Conservation (phyloP, 2,113 vertebrate species). For the Protomyctophum bolini region DNA sequence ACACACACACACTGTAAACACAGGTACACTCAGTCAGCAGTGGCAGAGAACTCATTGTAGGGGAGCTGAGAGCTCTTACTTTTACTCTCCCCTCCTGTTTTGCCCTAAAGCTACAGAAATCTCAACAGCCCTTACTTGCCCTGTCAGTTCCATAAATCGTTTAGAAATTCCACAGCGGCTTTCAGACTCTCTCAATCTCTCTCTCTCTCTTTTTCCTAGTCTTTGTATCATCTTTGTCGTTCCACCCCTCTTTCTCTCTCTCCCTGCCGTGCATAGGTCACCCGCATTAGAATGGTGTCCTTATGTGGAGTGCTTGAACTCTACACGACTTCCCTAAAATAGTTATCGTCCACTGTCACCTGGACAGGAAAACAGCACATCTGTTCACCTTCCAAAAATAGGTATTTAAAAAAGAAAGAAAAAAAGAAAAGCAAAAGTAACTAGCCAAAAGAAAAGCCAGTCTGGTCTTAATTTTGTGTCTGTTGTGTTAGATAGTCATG, state of each 20-base stretch:
- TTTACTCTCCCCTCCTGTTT: conserved; percentile 26
- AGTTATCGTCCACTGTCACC: conserved; percentile 1
- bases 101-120: conserved; percentile 50
- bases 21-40: not conserved
- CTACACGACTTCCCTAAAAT: conserved; percentile 23
- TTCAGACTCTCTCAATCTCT: conserved; percentile 36
- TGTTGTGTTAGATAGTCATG: not conserved
- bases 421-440: no score
- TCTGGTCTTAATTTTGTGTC: not conserved
- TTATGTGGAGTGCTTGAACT: conserved; percentile 32
- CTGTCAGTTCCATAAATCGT: conserved; percentile 70
- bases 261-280: conserved; percentile 39
- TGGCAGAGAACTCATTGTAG: not conserved
- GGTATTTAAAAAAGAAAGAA: not conserved
- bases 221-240: not conserved
- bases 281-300: conserved; percentile 3
- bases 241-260: not conserved
- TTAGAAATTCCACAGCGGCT: conserved; percentile 63
- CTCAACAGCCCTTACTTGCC: conserved; percentile 34
- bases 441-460: not conserved
- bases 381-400: conserved; percentile 1
- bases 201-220: conserved; percentile 3
- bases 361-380: conserved; percentile 20
- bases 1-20: not conserved
- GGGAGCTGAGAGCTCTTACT: not conserved